These are phyloP conservation scores for Glossosoma conforme DNA, from an alignment of 1,140 invertebrate species.

Conservation along the genomic window DNA sequence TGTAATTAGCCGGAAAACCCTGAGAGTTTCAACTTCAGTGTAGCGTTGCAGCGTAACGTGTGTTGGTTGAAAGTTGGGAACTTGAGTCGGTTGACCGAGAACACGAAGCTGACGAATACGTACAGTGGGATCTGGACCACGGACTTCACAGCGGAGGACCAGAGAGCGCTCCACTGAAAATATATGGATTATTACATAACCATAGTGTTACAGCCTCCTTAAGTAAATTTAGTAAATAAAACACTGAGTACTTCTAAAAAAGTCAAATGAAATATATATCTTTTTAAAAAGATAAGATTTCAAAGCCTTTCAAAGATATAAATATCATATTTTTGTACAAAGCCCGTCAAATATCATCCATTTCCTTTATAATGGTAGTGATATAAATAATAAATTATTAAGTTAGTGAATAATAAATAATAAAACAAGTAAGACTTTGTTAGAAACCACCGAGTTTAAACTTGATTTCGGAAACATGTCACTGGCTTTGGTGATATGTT, in stretches of 20 bases:
- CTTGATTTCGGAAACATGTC: too few relatives aligned
- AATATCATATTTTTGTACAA: too few relatives aligned
- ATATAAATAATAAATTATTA: too few relatives aligned
- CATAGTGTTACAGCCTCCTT: not conserved
- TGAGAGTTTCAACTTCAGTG: slow-evolving; percentile 87
- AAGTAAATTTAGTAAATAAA: not conserved
- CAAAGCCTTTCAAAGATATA: too few relatives aligned
- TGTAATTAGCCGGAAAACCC: slow-evolving; percentile 91
- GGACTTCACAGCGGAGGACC: slow-evolving; percentile 73
- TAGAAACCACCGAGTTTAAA: too few relatives aligned
- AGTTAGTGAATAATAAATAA: too few relatives aligned
- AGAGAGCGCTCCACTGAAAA: slow-evolving; percentile 43
- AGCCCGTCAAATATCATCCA: too few relatives aligned
- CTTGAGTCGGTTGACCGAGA: slow-evolving; percentile 12
- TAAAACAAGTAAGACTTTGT: too few relatives aligned
- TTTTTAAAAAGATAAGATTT: too few relatives aligned
- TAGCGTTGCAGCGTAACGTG: slow-evolving; percentile 73
- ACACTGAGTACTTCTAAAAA: not conserved
- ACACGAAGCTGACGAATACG: slow-evolving; percentile 75
- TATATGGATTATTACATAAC: not conserved
- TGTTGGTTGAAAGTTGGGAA: slow-evolving; percentile 24
- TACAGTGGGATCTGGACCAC: slow-evolving; percentile 86
- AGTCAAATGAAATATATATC: slow-evolving; percentile 1
- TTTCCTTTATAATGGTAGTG: too few relatives aligned
- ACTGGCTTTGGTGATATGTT: too few relatives aligned